phyloP scores from a whole-genome alignment of 1,140 invertebrate genomes.

The Diachasmimorpha longicaudata region DNA sequence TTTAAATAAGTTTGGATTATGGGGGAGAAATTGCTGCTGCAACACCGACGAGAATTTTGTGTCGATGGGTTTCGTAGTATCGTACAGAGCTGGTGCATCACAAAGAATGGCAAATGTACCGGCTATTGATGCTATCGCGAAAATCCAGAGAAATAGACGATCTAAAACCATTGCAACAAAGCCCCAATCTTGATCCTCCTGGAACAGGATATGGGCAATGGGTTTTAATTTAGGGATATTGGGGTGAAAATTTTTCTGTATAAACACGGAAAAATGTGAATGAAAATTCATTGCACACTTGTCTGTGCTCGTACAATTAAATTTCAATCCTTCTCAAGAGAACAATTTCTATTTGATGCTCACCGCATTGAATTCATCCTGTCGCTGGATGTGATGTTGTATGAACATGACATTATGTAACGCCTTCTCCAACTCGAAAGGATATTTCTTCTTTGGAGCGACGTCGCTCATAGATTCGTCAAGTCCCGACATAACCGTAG shows the following conservation, averaged over 20 bases:
- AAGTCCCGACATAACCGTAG: conserved; percentile 79
- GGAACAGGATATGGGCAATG: conserved; percentile 23
- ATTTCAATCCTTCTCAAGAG: no score
- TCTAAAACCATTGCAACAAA: conserved; percentile 99
- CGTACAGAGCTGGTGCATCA: conserved; percentile 89
- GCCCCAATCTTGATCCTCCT: conserved; percentile 99
- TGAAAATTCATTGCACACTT: no score
- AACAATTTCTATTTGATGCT: no score
- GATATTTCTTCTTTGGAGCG: conserved; percentile 82
- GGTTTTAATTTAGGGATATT: background rate
- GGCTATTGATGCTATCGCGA: conserved; percentile 87
- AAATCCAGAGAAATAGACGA: conserved; percentile 95
- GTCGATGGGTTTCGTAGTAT: conserved; percentile 89
- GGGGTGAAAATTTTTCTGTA: background rate
- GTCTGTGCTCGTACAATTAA: no score
- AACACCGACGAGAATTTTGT: conserved; percentile 84
- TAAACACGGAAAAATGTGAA: background rate
- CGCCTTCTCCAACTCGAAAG: conserved; percentile 90
- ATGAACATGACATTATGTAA: conserved; percentile 96
- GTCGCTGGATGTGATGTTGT: conserved; percentile 90
- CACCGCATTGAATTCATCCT: conserved; percentile 90
- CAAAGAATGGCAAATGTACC: conserved; percentile 88
- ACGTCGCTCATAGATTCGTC: conserved; percentile 83
- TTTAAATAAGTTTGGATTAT: conserved; percentile 39
- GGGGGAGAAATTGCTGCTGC: conserved; percentile 75